Percentiles rank a stretch among this genome's conserved stretches.
phyloP scores from a whole-genome alignment of 2,888 invertebrate species.

The Lycophotia porphyrea region DNA sequence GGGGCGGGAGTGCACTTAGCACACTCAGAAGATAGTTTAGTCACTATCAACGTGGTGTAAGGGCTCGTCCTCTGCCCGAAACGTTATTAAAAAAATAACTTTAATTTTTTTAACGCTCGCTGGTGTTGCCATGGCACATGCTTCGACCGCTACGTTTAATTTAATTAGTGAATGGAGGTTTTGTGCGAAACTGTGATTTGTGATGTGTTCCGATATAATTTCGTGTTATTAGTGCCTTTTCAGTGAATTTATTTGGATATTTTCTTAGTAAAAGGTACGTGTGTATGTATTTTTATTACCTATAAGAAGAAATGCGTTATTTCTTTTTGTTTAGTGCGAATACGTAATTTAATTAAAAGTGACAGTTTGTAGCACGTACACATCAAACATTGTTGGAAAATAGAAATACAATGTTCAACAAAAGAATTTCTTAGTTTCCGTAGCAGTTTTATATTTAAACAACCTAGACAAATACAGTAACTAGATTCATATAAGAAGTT shows the following conservation, averaged over 20 bases:
- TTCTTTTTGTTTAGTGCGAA: conserved; percentile 17
- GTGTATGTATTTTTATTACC: conserved; percentile 60
- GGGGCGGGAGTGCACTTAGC: conserved; percentile 87
- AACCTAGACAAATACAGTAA: background rate
- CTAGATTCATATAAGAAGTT: background rate
- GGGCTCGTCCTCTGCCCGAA: conserved; percentile 79
- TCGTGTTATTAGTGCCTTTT: conserved; percentile 64
- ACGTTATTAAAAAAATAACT: conserved; percentile 63
- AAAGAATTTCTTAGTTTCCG: background rate
- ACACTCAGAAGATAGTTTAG: conserved; percentile 87
- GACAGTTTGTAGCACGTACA: conserved; percentile 55
- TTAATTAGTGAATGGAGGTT: conserved; percentile 85
- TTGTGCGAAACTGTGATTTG: conserved; percentile 83
- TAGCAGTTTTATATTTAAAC: background rate
- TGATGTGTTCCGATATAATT: conserved; percentile 79
- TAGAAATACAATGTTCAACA: conserved; percentile 34
- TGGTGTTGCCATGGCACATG: conserved; percentile 84
- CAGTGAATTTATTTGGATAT: conserved; percentile 74
- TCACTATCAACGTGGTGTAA: conserved; percentile 83
- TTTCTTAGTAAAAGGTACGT: conserved; percentile 71
- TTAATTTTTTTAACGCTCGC: conserved; percentile 61
- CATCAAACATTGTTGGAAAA: conserved; percentile 36
- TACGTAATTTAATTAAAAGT: conserved; percentile 63
- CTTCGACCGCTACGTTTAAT: conserved; percentile 82
- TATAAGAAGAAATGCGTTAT: background rate